Percentiles rank a stretch among this genome's conserved stretches.
These are phyloP conservation scores for Chloropsis cyanopogon DNA, from an alignment of 2,113 vertebrate species.

Conservation along the genomic window DNA sequence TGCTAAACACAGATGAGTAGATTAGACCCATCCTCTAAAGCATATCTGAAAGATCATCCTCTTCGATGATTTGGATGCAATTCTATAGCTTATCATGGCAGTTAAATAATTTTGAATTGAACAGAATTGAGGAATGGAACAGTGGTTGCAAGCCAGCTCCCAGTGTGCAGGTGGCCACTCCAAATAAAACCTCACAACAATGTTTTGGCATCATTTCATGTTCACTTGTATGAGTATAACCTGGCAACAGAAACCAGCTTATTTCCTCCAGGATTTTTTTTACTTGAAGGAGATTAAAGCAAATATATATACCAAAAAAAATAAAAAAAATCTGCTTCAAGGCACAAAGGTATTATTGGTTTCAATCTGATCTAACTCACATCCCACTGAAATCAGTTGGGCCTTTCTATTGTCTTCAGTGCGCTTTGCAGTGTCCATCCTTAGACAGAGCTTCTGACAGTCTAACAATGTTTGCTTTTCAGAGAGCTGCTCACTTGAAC, in stretches of 20 bases:
- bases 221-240: not conserved
- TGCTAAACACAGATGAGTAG: not conserved
- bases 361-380: not conserved
- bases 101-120: not conserved
- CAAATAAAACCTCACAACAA: not conserved
- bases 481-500: not conserved
- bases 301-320: not conserved
- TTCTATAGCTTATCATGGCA: not conserved
- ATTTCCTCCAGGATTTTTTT: not conserved
- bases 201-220: not conserved
- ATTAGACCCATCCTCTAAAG: not conserved
- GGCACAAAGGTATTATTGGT: not conserved
- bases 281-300: not conserved
- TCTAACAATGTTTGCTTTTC: not conserved
- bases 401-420: not conserved
- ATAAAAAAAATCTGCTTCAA: not conserved
- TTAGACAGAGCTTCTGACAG: not conserved
- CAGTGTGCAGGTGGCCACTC: conserved; percentile 9
- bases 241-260: not conserved
- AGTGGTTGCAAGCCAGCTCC: not conserved
- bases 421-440: not conserved
- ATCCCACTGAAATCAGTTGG: not conserved
- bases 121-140: not conserved
- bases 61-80: not conserved
- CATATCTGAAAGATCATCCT: not conserved